Conservation (phyloP, 2,113 vertebrate species). For the Mustelus asterias region DNA sequence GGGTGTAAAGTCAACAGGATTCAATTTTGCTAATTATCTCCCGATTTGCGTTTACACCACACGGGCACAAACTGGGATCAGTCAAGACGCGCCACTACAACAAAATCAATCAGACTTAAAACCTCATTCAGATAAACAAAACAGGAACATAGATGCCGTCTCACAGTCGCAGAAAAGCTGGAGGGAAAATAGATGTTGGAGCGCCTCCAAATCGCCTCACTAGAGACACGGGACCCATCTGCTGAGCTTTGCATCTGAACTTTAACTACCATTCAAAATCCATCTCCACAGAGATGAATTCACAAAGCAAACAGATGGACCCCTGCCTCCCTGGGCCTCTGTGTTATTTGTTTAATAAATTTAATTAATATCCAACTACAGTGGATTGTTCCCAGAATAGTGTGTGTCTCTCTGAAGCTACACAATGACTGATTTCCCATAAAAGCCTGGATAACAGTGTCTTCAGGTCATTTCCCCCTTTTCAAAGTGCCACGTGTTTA, state of each 20-base stretch:
- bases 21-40: constrained; percentile 73
- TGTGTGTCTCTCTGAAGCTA: constrained; percentile 52
- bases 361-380: constrained; percentile 81
- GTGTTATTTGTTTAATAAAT: constrained; percentile 85
- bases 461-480: constrained; percentile 54
- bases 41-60: constrained; percentile 63
- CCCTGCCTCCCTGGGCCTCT: constrained; percentile 65
- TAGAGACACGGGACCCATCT: constrained; percentile 75
- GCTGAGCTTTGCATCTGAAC: constrained; percentile 70
- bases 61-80: constrained; percentile 63
- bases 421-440: constrained; percentile 63
- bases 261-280: constrained; percentile 67
- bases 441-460: constrained; percentile 61
- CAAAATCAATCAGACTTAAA: constrained; percentile 70
- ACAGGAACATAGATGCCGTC: constrained; percentile 42
- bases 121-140: constrained; percentile 70
- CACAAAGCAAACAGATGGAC: constrained; percentile 73
- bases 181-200: constrained; percentile 70
- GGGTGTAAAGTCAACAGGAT: constrained; percentile 69
- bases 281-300: constrained; percentile 70
- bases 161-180: constrained; percentile 51
- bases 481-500: constrained; percentile 58
- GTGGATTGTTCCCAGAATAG: constrained; percentile 67
- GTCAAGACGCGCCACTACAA: constrained; percentile 60
- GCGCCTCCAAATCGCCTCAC: constrained; percentile 72